These are phyloP conservation scores for Drosophila arizonae DNA, from an alignment of 1,140 invertebrate species.

Conservation along the genomic window DNA sequence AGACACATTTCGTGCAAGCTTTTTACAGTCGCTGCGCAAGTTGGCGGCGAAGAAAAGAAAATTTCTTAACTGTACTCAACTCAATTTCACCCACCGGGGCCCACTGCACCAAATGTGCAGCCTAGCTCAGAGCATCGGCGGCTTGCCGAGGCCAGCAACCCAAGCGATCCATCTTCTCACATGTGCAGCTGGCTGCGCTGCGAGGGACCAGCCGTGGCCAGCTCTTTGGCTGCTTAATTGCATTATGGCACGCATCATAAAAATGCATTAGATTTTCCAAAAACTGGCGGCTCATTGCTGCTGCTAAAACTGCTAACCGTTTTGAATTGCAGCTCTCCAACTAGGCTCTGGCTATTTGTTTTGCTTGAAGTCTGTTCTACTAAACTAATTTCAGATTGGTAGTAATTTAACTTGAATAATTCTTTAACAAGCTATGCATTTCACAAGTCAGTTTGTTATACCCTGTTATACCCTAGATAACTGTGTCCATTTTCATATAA, in stretches of 20 bases:
- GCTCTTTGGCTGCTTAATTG: conserved; percentile 46
- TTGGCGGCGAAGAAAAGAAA: conserved; percentile 77
- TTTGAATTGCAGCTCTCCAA: conserved; percentile 19
- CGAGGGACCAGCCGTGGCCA: background rate
- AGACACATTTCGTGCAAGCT: conserved; percentile 40
- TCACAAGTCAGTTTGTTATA: too few relatives aligned
- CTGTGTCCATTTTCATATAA: too few relatives aligned
- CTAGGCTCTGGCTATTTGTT: conserved; percentile 8
- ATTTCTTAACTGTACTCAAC: conserved; percentile 67
- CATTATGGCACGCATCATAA: conserved; percentile 68
- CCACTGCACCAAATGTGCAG: conserved; percentile 79
- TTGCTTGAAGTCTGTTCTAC: conserved; percentile 1
- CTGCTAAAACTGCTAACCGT: conserved; percentile 15
- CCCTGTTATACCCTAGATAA: too few relatives aligned
- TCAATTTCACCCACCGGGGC: conserved; percentile 81
- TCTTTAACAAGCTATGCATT: background rate
- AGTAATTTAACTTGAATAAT: background rate
- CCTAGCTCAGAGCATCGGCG: conserved; percentile 24
- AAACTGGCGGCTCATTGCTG: background rate
- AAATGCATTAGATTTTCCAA: conserved; percentile 46
- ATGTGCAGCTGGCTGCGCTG: conserved; percentile 5
- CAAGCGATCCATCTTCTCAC: background rate
- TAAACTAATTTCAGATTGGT: conserved; percentile 10
- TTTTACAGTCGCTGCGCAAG: conserved; percentile 66
- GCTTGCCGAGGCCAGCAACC: background rate